phyloP scores from a whole-genome alignment of 2,797 vertebrate genomes.

The Phoxinus dragarum region DNA sequence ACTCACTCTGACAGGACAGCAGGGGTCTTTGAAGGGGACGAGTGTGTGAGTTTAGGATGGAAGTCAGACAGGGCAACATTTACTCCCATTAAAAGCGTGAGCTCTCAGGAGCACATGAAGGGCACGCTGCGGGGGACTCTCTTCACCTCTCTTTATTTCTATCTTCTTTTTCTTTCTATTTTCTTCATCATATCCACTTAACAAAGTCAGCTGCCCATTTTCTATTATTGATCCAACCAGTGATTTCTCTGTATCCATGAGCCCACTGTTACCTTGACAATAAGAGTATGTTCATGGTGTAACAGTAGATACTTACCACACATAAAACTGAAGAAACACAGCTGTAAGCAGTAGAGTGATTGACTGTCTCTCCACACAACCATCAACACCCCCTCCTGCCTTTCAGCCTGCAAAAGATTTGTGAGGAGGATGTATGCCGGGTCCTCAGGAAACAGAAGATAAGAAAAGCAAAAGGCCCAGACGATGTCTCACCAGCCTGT shows the following conservation, averaged over 20 bases:
- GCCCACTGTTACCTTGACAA: not conserved
- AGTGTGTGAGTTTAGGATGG: constrained; percentile 57
- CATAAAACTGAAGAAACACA: not conserved
- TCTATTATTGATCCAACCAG: not conserved
- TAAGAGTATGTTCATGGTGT: not conserved
- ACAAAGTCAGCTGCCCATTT: not conserved
- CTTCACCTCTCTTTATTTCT: not conserved
- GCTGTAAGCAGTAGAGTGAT: not conserved
- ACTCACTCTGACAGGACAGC: constrained; percentile 69
- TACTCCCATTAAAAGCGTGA: constrained; percentile 67
- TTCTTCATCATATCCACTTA: not conserved
- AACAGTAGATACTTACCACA: not conserved
- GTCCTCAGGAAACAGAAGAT: too few species aligned
- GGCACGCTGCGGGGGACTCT: constrained; percentile 63
- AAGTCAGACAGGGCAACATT: constrained; percentile 41
- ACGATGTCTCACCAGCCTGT: too few species aligned
- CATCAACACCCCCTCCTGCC: too few species aligned
- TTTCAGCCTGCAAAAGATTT: too few species aligned
- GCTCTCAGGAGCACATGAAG: constrained; percentile 76
- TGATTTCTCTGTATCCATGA: not conserved
- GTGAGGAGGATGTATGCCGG: too few species aligned
- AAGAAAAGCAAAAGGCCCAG: too few species aligned
- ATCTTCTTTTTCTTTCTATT: not conserved
- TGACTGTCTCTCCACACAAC: too few species aligned
- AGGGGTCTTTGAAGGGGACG: constrained; percentile 61